Conservation (phyloP, 2,113 vertebrate species). For the Peromyscus leucopus region DNA sequence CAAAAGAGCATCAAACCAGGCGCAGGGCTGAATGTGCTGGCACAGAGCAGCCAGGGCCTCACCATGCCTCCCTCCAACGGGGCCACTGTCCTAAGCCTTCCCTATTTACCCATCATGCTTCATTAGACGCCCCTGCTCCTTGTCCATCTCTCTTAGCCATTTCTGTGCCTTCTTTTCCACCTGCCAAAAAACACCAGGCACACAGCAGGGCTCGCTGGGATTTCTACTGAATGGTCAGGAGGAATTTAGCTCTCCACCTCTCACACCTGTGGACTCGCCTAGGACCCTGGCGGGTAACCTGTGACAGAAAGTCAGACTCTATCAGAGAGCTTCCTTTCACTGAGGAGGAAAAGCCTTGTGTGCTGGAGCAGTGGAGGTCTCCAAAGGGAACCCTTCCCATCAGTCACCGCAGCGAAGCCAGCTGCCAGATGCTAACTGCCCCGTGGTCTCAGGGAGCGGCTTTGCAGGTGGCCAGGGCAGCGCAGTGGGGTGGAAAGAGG, state of each 20-base stretch:
- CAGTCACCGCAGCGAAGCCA: neutral
- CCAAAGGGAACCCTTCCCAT: constrained; percentile 40
- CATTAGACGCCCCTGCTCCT: neutral
- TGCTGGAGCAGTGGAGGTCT: neutral
- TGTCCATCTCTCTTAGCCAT: neutral
- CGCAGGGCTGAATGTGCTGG: neutral
- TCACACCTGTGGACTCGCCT: neutral
- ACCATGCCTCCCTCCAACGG: neutral
- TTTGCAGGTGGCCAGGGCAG: neutral
- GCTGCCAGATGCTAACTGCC: constrained; percentile 43
- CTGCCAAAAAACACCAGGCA: neutral
- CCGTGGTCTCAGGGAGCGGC: constrained; percentile 45
- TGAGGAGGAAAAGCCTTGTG: neutral
- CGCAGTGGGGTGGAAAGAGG: neutral
- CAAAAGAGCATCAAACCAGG: neutral
- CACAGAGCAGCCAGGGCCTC: fast-evolving
- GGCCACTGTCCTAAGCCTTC: neutral
- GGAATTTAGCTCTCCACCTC: neutral
- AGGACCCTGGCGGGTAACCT: neutral
- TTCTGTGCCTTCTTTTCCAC: neutral
- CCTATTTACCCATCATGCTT: neutral
- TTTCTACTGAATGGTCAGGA: neutral
- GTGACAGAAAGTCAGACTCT: neutral
- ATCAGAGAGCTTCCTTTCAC: constrained; percentile 41
- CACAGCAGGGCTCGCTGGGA: neutral